These are phyloP conservation scores for Bradypodion ventrale DNA, from an alignment of 2,797 vertebrate species.

Conservation along the genomic window DNA sequence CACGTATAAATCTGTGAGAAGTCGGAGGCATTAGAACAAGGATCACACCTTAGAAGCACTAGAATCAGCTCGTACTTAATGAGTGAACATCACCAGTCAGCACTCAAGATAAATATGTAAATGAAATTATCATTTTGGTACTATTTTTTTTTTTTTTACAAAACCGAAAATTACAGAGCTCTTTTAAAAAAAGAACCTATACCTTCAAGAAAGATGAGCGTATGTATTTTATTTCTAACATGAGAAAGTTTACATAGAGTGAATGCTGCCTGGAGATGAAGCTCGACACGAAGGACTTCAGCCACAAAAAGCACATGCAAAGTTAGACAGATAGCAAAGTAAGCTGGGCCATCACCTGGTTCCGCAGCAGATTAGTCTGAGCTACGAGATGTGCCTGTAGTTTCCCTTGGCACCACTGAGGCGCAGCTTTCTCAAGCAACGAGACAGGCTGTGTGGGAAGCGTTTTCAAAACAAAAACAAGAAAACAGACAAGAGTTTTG, in stretches of 20 bases:
- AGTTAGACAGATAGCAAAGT: slow-evolving; percentile 77
- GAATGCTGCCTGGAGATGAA: slow-evolving; percentile 59
- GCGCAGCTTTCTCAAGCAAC: slow-evolving; percentile 96
- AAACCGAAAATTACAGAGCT: background rate
- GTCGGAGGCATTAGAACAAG: background rate
- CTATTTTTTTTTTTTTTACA: background rate
- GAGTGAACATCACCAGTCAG: background rate
- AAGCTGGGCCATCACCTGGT: slow-evolving; percentile 87
- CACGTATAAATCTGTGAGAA: background rate
- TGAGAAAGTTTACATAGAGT: slow-evolving; percentile 44
- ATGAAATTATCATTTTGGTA: background rate
- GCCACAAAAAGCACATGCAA: slow-evolving; percentile 73
- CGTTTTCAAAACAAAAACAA: slow-evolving; percentile 63
- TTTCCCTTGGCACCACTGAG: slow-evolving; percentile 99
- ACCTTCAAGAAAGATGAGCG: background rate
- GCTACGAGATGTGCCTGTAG: slow-evolving; percentile 97
- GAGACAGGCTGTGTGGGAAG: slow-evolving; percentile 86
- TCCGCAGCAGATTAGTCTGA: slow-evolving; percentile 98
- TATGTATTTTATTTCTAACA: background rate
- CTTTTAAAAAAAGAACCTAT: background rate
- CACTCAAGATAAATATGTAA: background rate
- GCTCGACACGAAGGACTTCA: slow-evolving; percentile 42
- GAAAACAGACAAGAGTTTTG: slow-evolving; percentile 58
- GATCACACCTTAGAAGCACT: background rate
- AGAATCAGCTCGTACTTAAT: background rate